These are phyloP conservation scores for Himalopsyche phryganea DNA, from an alignment of 1,140 invertebrate species.

Conservation along the genomic window DNA sequence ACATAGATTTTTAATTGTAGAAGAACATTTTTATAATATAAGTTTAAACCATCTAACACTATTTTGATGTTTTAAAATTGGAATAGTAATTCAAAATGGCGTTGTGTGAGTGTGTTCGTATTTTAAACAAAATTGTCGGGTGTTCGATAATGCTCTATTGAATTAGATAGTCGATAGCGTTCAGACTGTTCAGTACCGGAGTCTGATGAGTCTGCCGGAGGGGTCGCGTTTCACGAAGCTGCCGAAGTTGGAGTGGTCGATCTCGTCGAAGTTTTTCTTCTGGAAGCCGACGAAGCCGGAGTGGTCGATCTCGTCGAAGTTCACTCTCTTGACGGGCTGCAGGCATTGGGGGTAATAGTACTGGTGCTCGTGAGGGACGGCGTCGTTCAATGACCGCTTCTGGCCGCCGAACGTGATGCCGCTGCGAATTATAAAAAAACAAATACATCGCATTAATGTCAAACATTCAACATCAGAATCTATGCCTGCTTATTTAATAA, in stretches of 20 bases:
- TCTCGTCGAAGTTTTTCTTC: slow-evolving; percentile 37
- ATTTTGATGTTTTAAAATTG: not conserved
- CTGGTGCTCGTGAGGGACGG: not conserved
- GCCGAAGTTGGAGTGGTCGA: slow-evolving; percentile 26
- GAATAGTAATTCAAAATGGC: not conserved
- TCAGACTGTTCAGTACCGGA: not conserved
- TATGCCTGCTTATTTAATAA: too few relatives aligned
- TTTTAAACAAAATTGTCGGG: not conserved
- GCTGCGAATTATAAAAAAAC: slow-evolving; percentile 8
- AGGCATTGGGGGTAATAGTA: slow-evolving; percentile 4
- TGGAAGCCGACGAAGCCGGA: slow-evolving; percentile 47
- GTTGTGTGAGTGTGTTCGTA: not conserved
- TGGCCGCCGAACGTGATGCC: slow-evolving; percentile 16
- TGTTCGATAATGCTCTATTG: slow-evolving; percentile 1
- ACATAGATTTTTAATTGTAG: not conserved
- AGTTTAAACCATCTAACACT: too few relatives aligned
- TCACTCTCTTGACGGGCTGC: slow-evolving; percentile 42
- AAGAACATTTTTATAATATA: not conserved
- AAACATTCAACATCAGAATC: too few relatives aligned
- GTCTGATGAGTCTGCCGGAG: not conserved
- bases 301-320: slow-evolving; percentile 63
- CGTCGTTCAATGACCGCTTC: slow-evolving; percentile 7
- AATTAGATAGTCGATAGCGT: not conserved
- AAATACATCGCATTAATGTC: too few relatives aligned
- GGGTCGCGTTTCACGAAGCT: slow-evolving; percentile 11